phyloP scores from a whole-genome alignment of 2,797 vertebrate species.

The Pantherophis alleghaniensis region DNA sequence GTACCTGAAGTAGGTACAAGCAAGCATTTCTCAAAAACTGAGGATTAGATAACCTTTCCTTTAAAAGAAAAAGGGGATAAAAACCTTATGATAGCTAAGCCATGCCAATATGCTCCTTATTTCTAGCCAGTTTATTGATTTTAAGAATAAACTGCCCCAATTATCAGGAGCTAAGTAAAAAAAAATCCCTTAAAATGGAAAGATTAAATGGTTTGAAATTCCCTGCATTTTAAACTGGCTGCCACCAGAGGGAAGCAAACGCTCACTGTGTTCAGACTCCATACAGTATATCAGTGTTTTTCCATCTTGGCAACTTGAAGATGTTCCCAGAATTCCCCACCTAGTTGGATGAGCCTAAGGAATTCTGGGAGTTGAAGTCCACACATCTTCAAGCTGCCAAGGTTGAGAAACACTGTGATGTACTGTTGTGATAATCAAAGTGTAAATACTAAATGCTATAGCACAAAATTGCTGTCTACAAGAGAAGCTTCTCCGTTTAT shows the following conservation, averaged over 20 bases:
- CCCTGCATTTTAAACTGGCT: background rate
- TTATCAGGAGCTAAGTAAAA: accelerated
- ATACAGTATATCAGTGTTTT: background rate
- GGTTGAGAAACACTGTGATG: background rate
- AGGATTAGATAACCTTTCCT: background rate
- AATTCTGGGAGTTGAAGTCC: background rate
- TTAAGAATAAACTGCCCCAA: accelerated
- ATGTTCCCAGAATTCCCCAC: background rate
- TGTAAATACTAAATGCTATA: accelerated
- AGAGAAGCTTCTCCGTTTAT: background rate
- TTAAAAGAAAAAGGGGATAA: background rate
- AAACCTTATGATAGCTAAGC: background rate
- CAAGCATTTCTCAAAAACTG: background rate
- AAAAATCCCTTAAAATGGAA: accelerated
- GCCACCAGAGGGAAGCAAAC: constrained; percentile 56
- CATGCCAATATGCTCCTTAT: accelerated
- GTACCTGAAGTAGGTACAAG: background rate
- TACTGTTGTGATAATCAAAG: background rate
- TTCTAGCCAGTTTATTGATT: background rate
- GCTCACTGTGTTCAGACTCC: background rate
- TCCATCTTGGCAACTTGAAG: background rate
- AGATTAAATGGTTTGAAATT: accelerated
- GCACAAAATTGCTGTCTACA: background rate
- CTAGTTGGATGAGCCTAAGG: background rate
- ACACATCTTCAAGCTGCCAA: background rate